Percentiles rank a stretch among this genome's conserved stretches.
Conservation (phyloP, 1,140 invertebrate species). For the Hydropsyche tenuis region DNA sequence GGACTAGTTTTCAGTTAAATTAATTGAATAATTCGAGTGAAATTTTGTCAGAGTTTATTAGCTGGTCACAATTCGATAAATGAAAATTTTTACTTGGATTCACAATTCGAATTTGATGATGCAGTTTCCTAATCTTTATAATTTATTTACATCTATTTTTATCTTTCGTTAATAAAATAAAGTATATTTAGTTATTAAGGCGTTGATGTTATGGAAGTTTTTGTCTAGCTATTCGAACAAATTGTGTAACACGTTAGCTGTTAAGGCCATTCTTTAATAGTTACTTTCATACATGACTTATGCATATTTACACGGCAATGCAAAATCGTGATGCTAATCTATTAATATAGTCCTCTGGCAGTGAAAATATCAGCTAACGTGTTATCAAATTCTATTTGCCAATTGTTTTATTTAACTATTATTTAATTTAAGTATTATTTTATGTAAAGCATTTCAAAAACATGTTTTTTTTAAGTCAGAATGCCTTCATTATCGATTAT, state of each 20-base stretch:
- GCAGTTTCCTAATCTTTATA: too few relatives aligned
- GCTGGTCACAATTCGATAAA: too few relatives aligned
- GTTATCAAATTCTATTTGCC: neutral
- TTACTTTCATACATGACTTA: neutral
- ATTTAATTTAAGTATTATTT: neutral
- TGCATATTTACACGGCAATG: neutral
- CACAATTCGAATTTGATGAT: too few relatives aligned
- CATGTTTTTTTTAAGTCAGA: too few relatives aligned
- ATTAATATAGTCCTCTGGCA: constrained; percentile 3
- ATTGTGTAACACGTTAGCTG: constrained; percentile 22
- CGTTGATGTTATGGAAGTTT: constrained; percentile 19
- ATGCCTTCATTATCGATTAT: too few relatives aligned
- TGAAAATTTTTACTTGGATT: too few relatives aligned
- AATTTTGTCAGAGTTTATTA: too few relatives aligned
- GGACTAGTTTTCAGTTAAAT: too few relatives aligned
- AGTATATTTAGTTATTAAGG: constrained; percentile 21
- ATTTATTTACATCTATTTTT: neutral
- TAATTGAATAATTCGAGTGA: too few relatives aligned
- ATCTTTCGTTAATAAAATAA: constrained; percentile 10
- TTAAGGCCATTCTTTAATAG: constrained; percentile 2
- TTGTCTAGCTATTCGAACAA: constrained; percentile 9
- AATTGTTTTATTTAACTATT: neutral
- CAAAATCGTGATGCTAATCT: neutral
- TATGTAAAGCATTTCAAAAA: too few relatives aligned
- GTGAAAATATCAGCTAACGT: constrained; percentile 24